Evolutionary conservation across 2,888 invertebrate genomes (phyloP), one percentile per base, ranked within the genome.

Genomic region (Carcina quercana): DNA sequence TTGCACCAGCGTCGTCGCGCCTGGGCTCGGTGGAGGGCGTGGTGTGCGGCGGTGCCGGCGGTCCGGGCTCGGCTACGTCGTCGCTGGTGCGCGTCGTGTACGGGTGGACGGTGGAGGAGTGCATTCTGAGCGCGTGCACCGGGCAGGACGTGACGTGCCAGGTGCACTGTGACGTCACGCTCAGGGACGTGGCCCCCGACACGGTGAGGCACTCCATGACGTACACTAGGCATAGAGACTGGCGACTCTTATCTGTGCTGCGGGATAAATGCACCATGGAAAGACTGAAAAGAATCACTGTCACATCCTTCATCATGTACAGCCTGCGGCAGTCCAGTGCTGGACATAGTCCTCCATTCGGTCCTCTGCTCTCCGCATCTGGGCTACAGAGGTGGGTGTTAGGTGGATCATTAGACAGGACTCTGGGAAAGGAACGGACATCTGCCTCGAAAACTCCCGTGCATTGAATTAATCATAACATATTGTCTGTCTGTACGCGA

Each of bases 101-200:
- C 30, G 72, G 91, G 6, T 97, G 97, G 94, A 93, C 95, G 82
- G 93, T 98, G 13, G 98, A 99, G 76, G 95, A 97, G 68, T 98
- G 98, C 74, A 96, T 98, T 59, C 85, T 97, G 32, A 90, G 92
- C 1, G 94, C 95, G 0, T 93, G 95, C 72, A 89, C 90, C 50
- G 87, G 87, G 33, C 39, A 40, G 6, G 35, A 45, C 8, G 55
- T 96, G 22, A 85, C 86, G 30, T 98, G 98, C 57, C 93, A 94
- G 0, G 80, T 85, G 2, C 98, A 98, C 70, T 90, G 90, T 1
- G 30, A 91, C 89, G 43, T 89, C 90, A 51, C 89, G 13, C 84
- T 96, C 40, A 75, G 90, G 0, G 89, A 91, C 53, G 87, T 97
- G n/a, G 97, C 98, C 2, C 97, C 98, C 0, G 98, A 98, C 69